Evolutionary conservation across 2,113 vertebrate species (phyloP), one percentile per base, ranked within the genome.

Genomic region (Sinosuthora webbiana): DNA sequence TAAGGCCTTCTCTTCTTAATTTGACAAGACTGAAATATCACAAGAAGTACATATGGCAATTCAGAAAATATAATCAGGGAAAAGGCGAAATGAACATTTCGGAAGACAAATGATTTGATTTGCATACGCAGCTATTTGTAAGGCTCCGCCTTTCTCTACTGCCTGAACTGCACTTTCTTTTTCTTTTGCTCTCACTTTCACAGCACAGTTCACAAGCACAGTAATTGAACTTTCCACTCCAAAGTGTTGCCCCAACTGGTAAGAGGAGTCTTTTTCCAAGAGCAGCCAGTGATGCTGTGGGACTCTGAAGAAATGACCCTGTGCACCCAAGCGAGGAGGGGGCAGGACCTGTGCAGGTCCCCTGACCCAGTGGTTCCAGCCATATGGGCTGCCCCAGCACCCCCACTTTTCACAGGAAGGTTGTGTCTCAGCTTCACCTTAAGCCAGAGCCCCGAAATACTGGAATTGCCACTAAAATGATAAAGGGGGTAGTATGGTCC

Each of bases 21-120:
- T 90, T 93, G 96, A 94, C 67, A 92, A 91, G 79, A 81, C 79
- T 91, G 83, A 96, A 96, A 96, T 96, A 93, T 69, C 87, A 71
- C 73, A 90, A 70, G 89, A 60, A 74, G 31, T 95, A 53, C 83
- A 91, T 89, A 91, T 85, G 67, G 91, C 85, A 93, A 67, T 55
- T 74, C 65, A 91, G 92, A 93, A 92, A 91, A 89, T 52, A 93
- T 49, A 56, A 89, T 71, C 78, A 85, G 75, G 76, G 79, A 89
- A 95, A 97, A 95, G 64, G 73, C 15, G 0, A 95, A 95, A 90
- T 14, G 62, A 95, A 89, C 59, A 68, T 70, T 77, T 70, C 73
- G 84, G 53, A 94, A 96, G 79, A 94, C 74, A 82, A 90, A 90
- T 55, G 0, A 69, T 42, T 83, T 69, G 52, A 97, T 94, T 83